Evolutionary conservation across 2,797 vertebrate species (phyloP).

Genomic region (Rhynchonycteris naso): DNA sequence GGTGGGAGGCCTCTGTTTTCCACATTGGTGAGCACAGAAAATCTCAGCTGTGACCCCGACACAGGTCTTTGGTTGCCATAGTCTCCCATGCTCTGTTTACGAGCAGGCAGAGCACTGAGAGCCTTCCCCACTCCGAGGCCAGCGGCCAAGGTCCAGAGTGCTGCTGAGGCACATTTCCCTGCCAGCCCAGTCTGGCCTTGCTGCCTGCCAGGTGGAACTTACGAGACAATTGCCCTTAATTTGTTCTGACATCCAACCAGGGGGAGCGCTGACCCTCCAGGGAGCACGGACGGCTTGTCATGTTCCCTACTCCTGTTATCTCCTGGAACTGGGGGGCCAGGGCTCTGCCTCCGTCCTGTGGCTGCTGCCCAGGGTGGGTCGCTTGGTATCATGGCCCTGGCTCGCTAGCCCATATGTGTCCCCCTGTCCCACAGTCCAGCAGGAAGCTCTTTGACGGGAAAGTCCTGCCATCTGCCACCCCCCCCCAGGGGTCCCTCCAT

Average conservation of each 20-base stretch:
- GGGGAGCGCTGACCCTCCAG: not conserved
- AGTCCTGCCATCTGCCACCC: not conserved
- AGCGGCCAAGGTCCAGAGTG: not conserved
- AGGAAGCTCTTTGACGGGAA: not conserved
- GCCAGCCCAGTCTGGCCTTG: not conserved
- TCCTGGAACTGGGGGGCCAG: not conserved
- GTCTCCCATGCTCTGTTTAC: not conserved
- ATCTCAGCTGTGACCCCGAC: fast-evolving
- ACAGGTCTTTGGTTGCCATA: not conserved
- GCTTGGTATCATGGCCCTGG: too few species aligned
- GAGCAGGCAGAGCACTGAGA: not conserved
- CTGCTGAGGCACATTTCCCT: not conserved
- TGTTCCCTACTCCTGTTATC: fast-evolving
- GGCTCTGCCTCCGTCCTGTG: too few species aligned
- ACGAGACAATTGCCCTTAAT: constrained; percentile 37
- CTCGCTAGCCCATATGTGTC: not conserved
- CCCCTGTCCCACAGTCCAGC: not conserved
- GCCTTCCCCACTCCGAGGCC: not conserved
- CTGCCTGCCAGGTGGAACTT: not conserved
- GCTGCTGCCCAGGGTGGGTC: not conserved
- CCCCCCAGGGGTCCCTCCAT: fast-evolving
- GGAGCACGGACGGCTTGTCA: not conserved
- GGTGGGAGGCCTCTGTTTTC: not conserved
- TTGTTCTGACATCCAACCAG: not conserved
- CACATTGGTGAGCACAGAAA: not conserved